These are phyloP conservation scores for Magallana ariakensis DNA, from an alignment of 1,140 invertebrate genomes.

Conservation along the genomic window DNA sequence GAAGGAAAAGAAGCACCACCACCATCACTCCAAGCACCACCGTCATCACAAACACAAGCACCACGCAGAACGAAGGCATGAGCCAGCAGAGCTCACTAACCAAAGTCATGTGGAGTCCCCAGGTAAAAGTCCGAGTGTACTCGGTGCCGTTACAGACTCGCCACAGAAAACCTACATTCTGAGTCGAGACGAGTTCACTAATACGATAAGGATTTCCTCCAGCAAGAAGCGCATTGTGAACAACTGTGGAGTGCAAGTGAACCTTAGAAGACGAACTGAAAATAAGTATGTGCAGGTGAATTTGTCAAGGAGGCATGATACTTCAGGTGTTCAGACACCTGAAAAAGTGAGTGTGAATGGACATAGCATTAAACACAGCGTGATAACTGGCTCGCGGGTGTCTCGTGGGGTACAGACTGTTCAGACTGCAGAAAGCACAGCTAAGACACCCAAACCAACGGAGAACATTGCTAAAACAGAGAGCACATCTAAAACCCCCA, in stretches of 20 bases:
- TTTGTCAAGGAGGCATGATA: conserved; percentile 31
- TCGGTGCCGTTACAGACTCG: background rate
- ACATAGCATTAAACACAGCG: background rate
- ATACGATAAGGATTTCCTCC: conserved; percentile 52
- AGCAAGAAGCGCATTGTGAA: conserved; percentile 67
- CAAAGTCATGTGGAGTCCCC: background rate
- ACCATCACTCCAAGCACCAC: conserved; percentile 59
- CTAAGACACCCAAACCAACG: background rate
- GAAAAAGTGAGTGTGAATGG: conserved; percentile 9
- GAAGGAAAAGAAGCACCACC: conserved; percentile 21
- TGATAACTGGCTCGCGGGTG: conserved; percentile 10
- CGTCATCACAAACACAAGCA: conserved; percentile 65
- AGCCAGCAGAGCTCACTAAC: background rate
- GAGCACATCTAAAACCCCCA: background rate
- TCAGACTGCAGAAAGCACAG: background rate
- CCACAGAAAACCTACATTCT: conserved; percentile 11
- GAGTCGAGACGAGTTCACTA: conserved; percentile 34
- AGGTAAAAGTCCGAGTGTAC: background rate
- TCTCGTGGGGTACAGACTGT: conserved; percentile 42
- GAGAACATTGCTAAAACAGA: background rate
- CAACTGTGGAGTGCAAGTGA: conserved; percentile 75
- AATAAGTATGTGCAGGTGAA: conserved; percentile 67
- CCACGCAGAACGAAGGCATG: conserved; percentile 42
- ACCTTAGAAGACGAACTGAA: conserved; percentile 67
- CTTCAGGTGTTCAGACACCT: conserved; percentile 35